Percentiles rank a stretch among this genome's conserved stretches.
Conservation (phyloP, 1,140 invertebrate species). For the Drosophila novamexicana region DNA sequence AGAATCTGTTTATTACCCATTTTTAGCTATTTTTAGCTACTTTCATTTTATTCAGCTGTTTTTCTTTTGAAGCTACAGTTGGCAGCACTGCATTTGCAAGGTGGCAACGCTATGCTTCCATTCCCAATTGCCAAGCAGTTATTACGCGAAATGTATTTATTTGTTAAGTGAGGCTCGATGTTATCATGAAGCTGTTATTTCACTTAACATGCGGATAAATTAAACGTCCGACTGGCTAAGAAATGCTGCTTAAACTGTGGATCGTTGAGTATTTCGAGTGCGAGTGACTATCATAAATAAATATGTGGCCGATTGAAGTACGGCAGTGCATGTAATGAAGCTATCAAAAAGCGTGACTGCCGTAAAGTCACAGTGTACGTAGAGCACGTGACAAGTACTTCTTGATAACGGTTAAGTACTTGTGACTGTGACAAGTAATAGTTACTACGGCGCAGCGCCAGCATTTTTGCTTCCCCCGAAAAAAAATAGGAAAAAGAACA, state of each 20-base stretch:
- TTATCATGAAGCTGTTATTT: conserved; percentile 13
- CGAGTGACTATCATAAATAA: conserved; percentile 24
- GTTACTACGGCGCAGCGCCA: background rate
- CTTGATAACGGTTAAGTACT: conserved; percentile 2
- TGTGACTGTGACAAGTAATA: conserved; percentile 1
- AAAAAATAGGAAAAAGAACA: background rate
- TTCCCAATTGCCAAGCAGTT: background rate
- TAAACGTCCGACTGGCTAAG: background rate
- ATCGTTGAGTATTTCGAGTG: conserved; percentile 12
- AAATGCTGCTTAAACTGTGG: conserved; percentile 3
- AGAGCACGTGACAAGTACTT: conserved; percentile 6
- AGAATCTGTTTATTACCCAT: too few species aligned
- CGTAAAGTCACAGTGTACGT: conserved; percentile 4
- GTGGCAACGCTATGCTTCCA: background rate
- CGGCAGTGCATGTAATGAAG: conserved; percentile 10
- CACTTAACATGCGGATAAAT: background rate
- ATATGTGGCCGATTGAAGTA: conserved; percentile 13
- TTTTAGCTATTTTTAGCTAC: too few species aligned
- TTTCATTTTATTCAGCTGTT: too few species aligned
- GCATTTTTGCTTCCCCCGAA: background rate
- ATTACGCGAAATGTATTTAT: background rate
- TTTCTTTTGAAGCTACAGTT: too few species aligned
- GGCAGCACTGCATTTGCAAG: too few species aligned
- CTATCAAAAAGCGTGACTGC: conserved; percentile 25
- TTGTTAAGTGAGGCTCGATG: background rate